Evolutionary conservation across 1,140 invertebrate species (phyloP).

Genomic region (Popillia japonica): DNA sequence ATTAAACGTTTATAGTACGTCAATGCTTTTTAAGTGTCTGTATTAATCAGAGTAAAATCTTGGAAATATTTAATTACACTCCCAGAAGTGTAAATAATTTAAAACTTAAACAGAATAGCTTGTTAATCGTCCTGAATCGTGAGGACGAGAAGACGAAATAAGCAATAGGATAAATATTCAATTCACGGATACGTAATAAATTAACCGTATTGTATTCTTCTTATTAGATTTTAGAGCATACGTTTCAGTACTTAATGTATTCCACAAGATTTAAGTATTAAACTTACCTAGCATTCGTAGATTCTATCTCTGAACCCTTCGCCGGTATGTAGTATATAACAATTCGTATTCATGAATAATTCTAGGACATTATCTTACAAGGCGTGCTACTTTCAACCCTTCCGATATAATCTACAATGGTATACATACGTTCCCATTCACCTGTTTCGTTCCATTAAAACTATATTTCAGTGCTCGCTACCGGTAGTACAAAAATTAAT

Average conservation of each 20-base stretch:
- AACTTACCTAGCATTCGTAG: neutral
- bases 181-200: neutral
- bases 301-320: neutral
- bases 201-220: neutral
- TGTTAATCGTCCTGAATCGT: too few relatives aligned
- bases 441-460: neutral
- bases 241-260: neutral
- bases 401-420: neutral
- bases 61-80: too few relatives aligned
- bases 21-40: too few relatives aligned
- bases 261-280: neutral
- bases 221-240: slow-evolving; percentile 12
- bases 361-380: neutral
- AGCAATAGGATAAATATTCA: neutral
- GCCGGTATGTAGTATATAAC: neutral
- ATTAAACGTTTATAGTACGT: too few relatives aligned
- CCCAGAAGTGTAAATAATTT: too few relatives aligned
- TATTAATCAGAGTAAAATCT: too few relatives aligned
- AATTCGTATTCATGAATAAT: slow-evolving; percentile 20
- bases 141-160: neutral
- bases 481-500: neutral
- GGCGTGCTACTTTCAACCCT: slow-evolving; percentile 3
- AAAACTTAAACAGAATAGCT: too few relatives aligned
- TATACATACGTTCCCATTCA: neutral
- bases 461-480: neutral